Percentiles rank a stretch among this genome's conserved stretches.
These are phyloP conservation scores for Erpornis zantholeuca DNA, from an alignment of 2,113 vertebrate species.

Conservation along the genomic window DNA sequence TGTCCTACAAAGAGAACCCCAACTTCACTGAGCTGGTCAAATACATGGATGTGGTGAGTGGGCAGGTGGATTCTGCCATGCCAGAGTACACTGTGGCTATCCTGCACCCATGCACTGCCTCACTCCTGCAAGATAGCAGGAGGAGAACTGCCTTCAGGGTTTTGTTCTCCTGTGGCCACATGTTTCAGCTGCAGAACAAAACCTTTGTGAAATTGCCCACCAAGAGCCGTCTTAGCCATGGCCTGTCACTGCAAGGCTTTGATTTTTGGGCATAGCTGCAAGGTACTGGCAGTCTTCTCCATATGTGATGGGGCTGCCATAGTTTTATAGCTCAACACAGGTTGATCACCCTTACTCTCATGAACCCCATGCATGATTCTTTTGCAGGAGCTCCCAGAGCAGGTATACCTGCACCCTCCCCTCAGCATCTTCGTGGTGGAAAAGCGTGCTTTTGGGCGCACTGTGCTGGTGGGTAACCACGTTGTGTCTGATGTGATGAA, in stretches of 20 bases:
- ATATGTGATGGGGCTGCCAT: fast-evolving
- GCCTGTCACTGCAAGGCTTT: background rate
- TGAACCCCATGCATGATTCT: background rate
- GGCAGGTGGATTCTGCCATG: background rate
- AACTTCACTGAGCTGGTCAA: constrained; percentile 89
- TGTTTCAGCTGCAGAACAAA: background rate
- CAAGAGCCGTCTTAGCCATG: background rate
- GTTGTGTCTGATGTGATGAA: constrained; percentile 84
- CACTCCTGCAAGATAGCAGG: background rate
- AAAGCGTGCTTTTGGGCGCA: constrained; percentile 83
- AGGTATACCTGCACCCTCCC: constrained; percentile 90
- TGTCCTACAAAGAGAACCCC: constrained; percentile 79
- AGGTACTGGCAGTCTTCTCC: fast-evolving
- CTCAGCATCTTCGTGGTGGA: constrained; percentile 91
- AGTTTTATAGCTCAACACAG: background rate
- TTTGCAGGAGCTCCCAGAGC: constrained; percentile 87
- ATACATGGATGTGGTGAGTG: constrained; percentile 87
- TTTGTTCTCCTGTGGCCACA: background rate
- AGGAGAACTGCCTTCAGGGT: background rate
- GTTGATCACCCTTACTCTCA: background rate
- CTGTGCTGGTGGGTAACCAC: constrained; percentile 85
- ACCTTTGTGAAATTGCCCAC: background rate
- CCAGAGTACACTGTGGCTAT: fast-evolving
- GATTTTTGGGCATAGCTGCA: background rate
- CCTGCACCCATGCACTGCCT: fast-evolving